Conservation (phyloP, 1,140 invertebrate species). For the Diachasma alloeum region DNA sequence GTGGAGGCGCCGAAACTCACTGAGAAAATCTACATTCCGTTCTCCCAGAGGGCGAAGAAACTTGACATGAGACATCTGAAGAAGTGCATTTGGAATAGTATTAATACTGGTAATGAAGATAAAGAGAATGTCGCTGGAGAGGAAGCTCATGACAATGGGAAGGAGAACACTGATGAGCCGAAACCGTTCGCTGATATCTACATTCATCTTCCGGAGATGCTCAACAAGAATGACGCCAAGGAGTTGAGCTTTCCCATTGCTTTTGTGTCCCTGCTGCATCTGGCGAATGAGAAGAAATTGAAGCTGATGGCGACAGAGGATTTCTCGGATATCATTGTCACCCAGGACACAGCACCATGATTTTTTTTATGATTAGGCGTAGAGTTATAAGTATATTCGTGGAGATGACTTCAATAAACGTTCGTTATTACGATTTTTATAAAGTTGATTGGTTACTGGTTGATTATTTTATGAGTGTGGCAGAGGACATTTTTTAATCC, state of each 20-base stretch:
- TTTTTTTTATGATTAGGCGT: not conserved
- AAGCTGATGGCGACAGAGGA: constrained; percentile 34
- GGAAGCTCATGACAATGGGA: constrained; percentile 48
- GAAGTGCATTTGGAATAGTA: constrained; percentile 72
- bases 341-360: not conserved
- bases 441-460: too few relatives aligned
- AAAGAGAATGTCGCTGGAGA: constrained; percentile 44
- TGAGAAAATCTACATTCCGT: constrained; percentile 73
- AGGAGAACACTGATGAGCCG: constrained; percentile 27
- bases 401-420: too few relatives aligned
- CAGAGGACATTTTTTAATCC: too few relatives aligned
- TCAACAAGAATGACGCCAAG: constrained; percentile 71
- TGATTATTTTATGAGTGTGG: too few relatives aligned
- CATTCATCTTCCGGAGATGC: constrained; percentile 66
- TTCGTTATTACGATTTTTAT: too few relatives aligned
- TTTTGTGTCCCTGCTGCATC: constrained; percentile 79
- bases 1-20: constrained; percentile 67
- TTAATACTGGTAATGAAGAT: constrained; percentile 47
- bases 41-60: constrained; percentile 80
- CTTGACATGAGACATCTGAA: constrained; percentile 84
- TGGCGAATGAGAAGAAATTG: constrained; percentile 77
- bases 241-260: constrained; percentile 79
- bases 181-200: constrained; percentile 68
- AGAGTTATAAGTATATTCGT: too few relatives aligned
- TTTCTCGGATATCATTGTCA: constrained; percentile 41